Evolutionary conservation across 30 jellyfish, hydroid and myxozoan genomes (phyloP).

Genomic region (Nemopilema nomurai): DNA sequence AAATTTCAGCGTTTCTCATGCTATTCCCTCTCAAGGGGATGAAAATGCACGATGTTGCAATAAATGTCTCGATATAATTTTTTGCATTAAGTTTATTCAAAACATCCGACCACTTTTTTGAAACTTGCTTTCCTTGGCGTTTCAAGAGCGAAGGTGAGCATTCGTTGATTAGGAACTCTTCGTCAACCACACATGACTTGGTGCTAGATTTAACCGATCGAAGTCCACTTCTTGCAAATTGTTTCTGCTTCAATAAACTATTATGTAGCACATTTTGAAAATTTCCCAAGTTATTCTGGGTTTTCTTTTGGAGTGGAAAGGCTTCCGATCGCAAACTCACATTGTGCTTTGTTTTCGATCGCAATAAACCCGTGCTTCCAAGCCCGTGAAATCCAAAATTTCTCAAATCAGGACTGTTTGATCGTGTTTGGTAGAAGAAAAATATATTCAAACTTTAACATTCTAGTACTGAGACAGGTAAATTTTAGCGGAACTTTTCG

Average conservation of each 20-base stretch:
- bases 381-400: background rate
- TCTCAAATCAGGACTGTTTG: background rate
- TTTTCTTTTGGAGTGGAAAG: background rate
- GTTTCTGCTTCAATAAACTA: background rate
- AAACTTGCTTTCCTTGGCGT: background rate
- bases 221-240: background rate
- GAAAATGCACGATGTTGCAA: background rate
- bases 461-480: background rate
- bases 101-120: background rate
- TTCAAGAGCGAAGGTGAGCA: background rate
- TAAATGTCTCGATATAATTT: background rate
- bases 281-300: background rate
- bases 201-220: background rate
- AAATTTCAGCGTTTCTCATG: background rate
- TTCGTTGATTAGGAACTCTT: background rate
- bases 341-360: background rate
- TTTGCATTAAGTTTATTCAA: background rate
- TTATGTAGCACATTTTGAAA: background rate
- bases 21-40: conserved; percentile 32
- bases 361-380: background rate
- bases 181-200: too few species aligned
- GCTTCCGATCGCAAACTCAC: background rate
- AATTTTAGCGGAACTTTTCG: background rate
- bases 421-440: background rate
- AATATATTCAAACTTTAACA: background rate